Evolutionary conservation across 2,888 invertebrate genomes (phyloP).

Genomic region (Nebria brevicollis): DNA sequence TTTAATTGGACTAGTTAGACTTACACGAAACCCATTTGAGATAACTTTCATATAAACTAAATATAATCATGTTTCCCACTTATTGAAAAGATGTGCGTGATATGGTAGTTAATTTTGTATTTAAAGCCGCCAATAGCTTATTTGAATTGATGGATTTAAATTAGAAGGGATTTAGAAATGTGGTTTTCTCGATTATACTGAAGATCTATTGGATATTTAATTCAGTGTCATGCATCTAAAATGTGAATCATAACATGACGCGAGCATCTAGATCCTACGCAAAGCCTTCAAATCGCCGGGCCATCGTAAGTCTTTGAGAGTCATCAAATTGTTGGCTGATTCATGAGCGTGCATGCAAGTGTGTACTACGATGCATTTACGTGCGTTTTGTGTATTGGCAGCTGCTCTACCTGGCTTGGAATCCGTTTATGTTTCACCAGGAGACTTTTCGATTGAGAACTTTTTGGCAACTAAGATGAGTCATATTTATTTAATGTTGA

Average conservation of each 20-base stretch:
- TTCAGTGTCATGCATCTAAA: not conserved
- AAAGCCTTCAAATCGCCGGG: not conserved
- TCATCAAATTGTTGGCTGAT: constrained; percentile 1
- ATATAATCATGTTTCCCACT: too few relatives aligned
- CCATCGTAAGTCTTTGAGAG: not conserved
- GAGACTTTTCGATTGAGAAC: not conserved
- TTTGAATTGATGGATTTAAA: not conserved
- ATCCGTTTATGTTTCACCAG: not conserved
- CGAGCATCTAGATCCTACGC: not conserved
- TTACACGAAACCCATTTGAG: too few relatives aligned
- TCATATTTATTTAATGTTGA: not conserved
- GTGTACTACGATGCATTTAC: not conserved
- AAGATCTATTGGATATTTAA: not conserved
- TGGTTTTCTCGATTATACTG: not conserved
- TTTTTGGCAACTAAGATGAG: not conserved
- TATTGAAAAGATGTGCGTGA: too few relatives aligned
- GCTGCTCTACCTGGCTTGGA: not conserved
- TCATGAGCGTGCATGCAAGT: not conserved
- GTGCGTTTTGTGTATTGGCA: not conserved
- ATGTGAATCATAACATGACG: not conserved
- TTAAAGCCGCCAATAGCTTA: not conserved
- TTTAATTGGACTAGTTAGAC: too few relatives aligned
- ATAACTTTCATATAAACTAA: too few relatives aligned
- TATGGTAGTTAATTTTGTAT: too few relatives aligned
- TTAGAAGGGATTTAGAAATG: not conserved